Evolutionary conservation across 2,888 invertebrate species (phyloP), one percentile per base, ranked within the genome.

Genomic region (Phortica magna): DNA sequence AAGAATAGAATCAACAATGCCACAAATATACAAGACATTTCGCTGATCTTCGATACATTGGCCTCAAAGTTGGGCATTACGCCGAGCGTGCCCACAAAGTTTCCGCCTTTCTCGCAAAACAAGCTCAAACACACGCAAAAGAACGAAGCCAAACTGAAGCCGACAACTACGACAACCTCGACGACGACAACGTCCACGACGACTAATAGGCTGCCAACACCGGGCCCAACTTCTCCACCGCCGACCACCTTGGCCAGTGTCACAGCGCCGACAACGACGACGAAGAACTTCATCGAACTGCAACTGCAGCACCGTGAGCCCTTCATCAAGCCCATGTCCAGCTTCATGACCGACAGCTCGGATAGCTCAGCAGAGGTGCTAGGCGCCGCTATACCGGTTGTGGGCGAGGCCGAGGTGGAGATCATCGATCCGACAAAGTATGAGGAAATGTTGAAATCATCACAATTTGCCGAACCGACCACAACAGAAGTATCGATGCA

Each of bases 31-130:
- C 93, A 93, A 84, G 95, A 95, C 88, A 93, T 95, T 76, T 94
- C 95, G 0, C 92, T 94, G 53, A 94, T 95, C 67, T 94, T 95
- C 78, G 94, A 94, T 82, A 94, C 93, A 73, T 93, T 94, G 78
- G 93, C 94, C 4, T 93, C 94, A 68, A 93, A 93, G 81, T 83
- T 93, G 80, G 93, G 91, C 78, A 92, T 91, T 73, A 90, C 90
- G 14, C 88, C 91, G 14, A 91, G 87, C 75, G 88, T 88, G 1
- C 85, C 88, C 1, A 89, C 89, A 0, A 92, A 92, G 75, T 82
- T 89, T 57, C 92, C 92, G 2, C 92, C 92, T 3, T 92, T 91
- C 75, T 89, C 91, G 0, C 89, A 90, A 43, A 91, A 90, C 74
- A 92, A 92, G 77, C 79, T 91, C 0, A 91, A 92, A 72, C 87